Evolutionary conservation across 2,888 invertebrate species (phyloP).

Genomic region (Cecidostiba fungosa): DNA sequence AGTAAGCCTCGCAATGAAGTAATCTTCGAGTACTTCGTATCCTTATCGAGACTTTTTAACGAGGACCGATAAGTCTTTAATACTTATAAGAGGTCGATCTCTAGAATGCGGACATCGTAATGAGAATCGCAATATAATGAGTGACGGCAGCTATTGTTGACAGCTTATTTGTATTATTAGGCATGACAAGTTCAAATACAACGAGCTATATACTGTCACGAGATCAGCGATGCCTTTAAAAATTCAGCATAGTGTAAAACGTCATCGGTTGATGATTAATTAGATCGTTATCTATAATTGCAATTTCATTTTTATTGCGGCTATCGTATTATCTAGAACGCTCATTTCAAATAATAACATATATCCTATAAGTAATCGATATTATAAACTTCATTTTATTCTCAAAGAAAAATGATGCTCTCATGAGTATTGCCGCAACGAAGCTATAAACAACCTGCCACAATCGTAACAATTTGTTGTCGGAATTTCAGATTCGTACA

Average conservation of each 20-base stretch:
- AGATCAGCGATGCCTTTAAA: not conserved
- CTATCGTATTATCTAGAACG: too few relatives aligned
- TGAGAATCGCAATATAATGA: constrained; percentile 14
- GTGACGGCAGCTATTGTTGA: not conserved
- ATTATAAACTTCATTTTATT: not conserved
- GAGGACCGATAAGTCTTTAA: constrained; percentile 25
- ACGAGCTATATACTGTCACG: not conserved
- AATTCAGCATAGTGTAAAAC: too few relatives aligned
- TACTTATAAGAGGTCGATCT: constrained; percentile 10
- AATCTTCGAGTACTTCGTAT: not conserved
- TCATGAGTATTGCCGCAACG: not conserved
- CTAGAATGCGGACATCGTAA: not conserved
- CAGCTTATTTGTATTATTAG: constrained; percentile 4
- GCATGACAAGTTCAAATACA: not conserved
- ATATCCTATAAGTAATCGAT: too few relatives aligned
- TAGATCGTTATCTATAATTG: not conserved
- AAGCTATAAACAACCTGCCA: not conserved
- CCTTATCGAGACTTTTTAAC: constrained; percentile 7
- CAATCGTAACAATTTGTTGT: constrained; percentile 7
- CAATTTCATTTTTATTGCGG: not conserved
- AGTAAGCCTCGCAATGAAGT: not conserved
- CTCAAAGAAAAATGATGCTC: not conserved
- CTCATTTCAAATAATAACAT: too few relatives aligned
- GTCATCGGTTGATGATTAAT: too few relatives aligned
- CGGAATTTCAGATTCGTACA: not conserved